Evolutionary conservation across 2,113 vertebrate genomes (phyloP).

Genomic region (Microcebus ravelobensis): DNA sequence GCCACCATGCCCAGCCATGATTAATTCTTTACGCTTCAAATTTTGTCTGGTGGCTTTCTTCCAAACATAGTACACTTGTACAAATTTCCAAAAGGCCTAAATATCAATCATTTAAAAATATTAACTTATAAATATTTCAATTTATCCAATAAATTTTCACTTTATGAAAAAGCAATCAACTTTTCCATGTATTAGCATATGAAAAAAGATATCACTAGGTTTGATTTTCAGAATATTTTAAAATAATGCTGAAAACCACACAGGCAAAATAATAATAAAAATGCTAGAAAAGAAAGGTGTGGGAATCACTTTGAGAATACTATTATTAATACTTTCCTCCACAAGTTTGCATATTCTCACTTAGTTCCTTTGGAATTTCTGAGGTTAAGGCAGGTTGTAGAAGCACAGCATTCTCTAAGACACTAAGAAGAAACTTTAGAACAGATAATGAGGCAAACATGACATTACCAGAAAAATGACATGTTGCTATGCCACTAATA

Average conservation of each 20-base stretch:
- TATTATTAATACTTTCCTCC: not conserved
- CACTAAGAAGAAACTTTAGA: not conserved
- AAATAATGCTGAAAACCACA: not conserved
- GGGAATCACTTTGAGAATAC: not conserved
- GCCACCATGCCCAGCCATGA: not conserved
- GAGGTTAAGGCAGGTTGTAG: not conserved
- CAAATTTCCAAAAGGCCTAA: not conserved
- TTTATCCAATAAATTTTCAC: not conserved
- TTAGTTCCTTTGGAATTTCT: not conserved
- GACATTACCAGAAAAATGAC: not conserved
- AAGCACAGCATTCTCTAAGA: not conserved
- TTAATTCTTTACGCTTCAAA: not conserved
- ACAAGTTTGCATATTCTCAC: not conserved
- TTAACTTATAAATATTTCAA: not conserved
- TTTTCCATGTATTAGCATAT: not conserved
- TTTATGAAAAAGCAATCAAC: not conserved
- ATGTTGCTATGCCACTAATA: not conserved
- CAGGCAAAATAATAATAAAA: conserved; percentile 13
- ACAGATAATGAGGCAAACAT: not conserved
- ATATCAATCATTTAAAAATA: not conserved
- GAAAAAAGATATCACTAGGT: not conserved
- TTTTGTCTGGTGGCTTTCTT: not conserved
- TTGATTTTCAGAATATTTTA: not conserved
- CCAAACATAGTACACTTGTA: not conserved
- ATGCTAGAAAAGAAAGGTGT: not conserved